Evolutionary conservation across 2,113 vertebrate genomes (phyloP).

Genomic region (Gallinago undulata): DNA sequence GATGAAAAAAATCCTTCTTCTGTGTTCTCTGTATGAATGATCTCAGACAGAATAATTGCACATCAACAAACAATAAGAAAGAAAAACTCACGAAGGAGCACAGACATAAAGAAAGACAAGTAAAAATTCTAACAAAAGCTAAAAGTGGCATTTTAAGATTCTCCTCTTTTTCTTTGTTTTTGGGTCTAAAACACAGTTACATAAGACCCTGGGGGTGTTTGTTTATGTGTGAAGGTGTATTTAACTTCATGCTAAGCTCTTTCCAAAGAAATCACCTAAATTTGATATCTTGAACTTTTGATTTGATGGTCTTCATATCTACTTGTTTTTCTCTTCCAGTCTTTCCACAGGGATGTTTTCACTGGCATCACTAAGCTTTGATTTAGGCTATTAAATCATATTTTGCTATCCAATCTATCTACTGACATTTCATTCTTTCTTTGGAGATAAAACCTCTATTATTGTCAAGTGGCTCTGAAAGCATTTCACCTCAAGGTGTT

Average conservation of each 20-base stretch:
- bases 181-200: not conserved
- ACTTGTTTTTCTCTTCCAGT: not conserved
- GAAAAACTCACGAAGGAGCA: not conserved
- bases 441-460: not conserved
- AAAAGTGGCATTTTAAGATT: not conserved
- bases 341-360: not conserved
- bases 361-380: not conserved
- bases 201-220: constrained; percentile 13
- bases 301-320: not conserved
- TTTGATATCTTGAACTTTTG: constrained; percentile 12
- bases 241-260: not conserved
- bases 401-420: constrained; percentile 3
- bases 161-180: not conserved
- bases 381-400: not conserved
- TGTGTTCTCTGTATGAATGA: not conserved
- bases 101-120: not conserved
- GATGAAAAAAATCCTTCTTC: not conserved
- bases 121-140: not conserved
- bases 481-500: constrained; percentile 20
- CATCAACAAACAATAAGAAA: not conserved
- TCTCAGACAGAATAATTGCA: not conserved
- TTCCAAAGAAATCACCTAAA: constrained; percentile 10
- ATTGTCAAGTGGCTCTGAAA: constrained; percentile 9
- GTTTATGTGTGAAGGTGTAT: constrained; percentile 24
- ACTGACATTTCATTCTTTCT: not conserved